Evolutionary conservation across 1,140 invertebrate genomes (phyloP).

Genomic region (Heliconius hermathena): DNA sequence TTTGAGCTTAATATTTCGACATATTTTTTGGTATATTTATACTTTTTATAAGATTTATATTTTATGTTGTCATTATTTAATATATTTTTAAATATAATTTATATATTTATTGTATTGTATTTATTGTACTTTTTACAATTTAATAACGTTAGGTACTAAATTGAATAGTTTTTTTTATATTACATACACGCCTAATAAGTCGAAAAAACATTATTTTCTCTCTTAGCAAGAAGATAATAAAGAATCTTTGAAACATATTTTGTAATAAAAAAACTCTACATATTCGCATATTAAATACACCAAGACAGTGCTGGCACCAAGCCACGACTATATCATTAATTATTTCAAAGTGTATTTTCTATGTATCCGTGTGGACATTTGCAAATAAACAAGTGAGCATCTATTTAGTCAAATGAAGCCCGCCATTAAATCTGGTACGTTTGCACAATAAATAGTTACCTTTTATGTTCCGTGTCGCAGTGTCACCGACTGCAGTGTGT

Average conservation of each 20-base stretch:
- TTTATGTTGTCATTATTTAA: too few species aligned
- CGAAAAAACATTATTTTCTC: background rate
- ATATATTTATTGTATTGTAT: too few species aligned
- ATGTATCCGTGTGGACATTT: background rate
- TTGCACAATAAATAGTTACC: conserved; percentile 36
- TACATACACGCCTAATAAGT: background rate
- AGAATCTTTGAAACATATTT: background rate
- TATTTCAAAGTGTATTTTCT: background rate
- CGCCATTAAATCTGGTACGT: conserved; percentile 27
- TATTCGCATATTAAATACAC: background rate
- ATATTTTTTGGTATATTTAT: too few species aligned
- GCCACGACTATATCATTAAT: background rate
- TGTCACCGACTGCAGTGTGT: conserved; percentile 33
- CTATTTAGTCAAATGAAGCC: conserved; percentile 29
- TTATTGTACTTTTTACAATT: too few species aligned
- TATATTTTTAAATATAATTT: too few species aligned
- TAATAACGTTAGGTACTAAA: too few species aligned
- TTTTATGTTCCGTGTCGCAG: conserved; percentile 33
- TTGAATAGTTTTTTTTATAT: too few species aligned
- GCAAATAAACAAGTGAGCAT: conserved; percentile 21
- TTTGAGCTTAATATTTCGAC: too few species aligned
- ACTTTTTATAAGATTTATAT: too few species aligned
- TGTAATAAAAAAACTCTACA: background rate
- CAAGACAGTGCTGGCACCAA: background rate
- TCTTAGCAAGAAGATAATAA: background rate